Evolutionary conservation across 2,888 invertebrate genomes (phyloP), one percentile per base, ranked within the genome.

Genomic region (Amphipoea lucens): DNA sequence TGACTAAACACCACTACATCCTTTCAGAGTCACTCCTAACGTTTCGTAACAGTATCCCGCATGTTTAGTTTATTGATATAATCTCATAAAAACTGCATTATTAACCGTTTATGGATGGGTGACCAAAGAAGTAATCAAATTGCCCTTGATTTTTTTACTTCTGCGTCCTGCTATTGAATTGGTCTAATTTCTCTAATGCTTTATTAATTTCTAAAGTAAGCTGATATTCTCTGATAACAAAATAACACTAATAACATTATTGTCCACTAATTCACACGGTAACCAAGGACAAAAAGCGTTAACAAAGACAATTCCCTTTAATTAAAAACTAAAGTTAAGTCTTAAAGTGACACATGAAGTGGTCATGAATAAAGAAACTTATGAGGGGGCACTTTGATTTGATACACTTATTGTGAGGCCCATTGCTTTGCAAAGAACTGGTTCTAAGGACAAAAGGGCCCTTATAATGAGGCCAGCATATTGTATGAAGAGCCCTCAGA

Each of bases 381-480:
- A 87, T 88, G 94, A 94, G 96, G 96, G 96, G 96, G 92, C 94
- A 94, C 93, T 95, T 93, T 93, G 95, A 96, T 96, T 96, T 95
- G 96, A 96, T 96, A 96, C 96, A 96, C 94, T 95, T 95, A 96
- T 95, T 95, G 94, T 94, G 90, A 90, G 93, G 88, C 84, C 85
- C 87, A 82, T 79, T 83, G 86, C 83, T 89, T 95, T 95, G 95
- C 95, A 92, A 94, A 95, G 92, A 95, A 97, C 97, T 95, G 95
- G 97, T 96, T 96, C 93, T 95, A 93, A 96, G 96, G 96, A 97
- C 96, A 97, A 96, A 76, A 96, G 95, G 92, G 82, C 96, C 96
- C 96, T 95, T 93, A 96, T 96, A 96, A 96, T 97, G 96, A 96
- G 95, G 94, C 96, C 94, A 94, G 95, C 95, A 95, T 95, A 96